Conservation (phyloP, 2,113 vertebrate species). For the Pollimyrus isidori region DNA sequence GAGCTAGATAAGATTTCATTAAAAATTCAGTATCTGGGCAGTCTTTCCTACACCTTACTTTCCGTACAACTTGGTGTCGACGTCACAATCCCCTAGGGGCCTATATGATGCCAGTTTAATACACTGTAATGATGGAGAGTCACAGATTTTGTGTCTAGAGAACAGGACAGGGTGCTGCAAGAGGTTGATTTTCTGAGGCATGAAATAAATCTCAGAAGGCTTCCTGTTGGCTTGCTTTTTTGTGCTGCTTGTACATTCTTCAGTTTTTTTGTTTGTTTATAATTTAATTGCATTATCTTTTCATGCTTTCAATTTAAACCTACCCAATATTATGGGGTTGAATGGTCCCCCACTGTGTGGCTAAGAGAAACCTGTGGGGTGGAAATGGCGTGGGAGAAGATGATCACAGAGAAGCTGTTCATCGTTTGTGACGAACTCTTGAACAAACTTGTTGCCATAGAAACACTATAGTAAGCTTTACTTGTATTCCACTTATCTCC, state of each 20-base stretch:
- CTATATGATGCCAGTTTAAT: background rate
- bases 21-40: background rate
- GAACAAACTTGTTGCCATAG: slow-evolving; percentile 24
- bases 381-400: background rate
- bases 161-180: background rate
- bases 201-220: background rate
- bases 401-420: slow-evolving; percentile 6
- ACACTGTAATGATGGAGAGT: background rate
- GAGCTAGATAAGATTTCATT: no score
- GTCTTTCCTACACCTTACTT: background rate
- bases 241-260: background rate
- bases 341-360: background rate
- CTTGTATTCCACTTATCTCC: background rate
- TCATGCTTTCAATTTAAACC: background rate
- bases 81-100: background rate
- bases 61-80: background rate
- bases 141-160: background rate
- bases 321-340: background rate
- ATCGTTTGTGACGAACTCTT: slow-evolving; percentile 18
- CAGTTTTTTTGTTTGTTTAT: background rate
- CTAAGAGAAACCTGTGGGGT: background rate
- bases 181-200: background rate
- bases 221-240: background rate
- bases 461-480: slow-evolving; percentile 19
- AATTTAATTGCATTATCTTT: background rate